Base-by-base conservation (phyloP, 1,140 invertebrate genomes). In the Achroia grisella region DNA sequence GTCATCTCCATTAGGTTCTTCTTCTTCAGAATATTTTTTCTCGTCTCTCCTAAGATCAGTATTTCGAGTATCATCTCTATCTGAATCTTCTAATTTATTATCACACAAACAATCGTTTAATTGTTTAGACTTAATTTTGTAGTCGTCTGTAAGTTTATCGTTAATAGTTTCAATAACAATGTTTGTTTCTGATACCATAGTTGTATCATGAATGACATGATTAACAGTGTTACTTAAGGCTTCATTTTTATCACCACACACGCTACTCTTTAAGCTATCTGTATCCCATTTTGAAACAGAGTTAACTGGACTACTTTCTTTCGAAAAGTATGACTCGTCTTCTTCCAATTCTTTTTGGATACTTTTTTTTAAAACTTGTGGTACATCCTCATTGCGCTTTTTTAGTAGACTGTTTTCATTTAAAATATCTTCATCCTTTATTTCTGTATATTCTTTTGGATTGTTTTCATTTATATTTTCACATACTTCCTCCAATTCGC, bases 241-340 rank as follows among this genome's bases (percentile, higher is more conserved):
- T 12, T 27, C 36, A 1, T 37, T 28, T 44, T 58, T 65, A 52
- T 63, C 54, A 23, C 27, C 11, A 12, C 59, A 65, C 10, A 62
- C 58, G 37, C 59, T 54, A 51, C 71, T 79, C 48, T 50, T 62
- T 48, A 71, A 15, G 58, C 77, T 79, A 11, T 84, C 76, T 8
- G 71, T 56, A 44, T 81, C 75, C 65, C 51, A 67, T 71, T 80
- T 81, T 11, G 56, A 58, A 31, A 67, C 56, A 13, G 69, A 77
- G 30, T 80, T 62, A 43, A 77, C 75, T 4, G 80, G 78, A 14
- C 71, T 82, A 28, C 57, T 75, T 61, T 80, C 74, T 62, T 84
- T 79, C 30, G 80, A 79, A 56, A 79, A 82, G 48, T 77, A 84
- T 29, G 68, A 74, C 43, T 59, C 52, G 39, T 84, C 78, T 45